These are phyloP conservation scores for Zaprionus africanus DNA, from an alignment of 1,140 invertebrate genomes.

Conservation along the genomic window DNA sequence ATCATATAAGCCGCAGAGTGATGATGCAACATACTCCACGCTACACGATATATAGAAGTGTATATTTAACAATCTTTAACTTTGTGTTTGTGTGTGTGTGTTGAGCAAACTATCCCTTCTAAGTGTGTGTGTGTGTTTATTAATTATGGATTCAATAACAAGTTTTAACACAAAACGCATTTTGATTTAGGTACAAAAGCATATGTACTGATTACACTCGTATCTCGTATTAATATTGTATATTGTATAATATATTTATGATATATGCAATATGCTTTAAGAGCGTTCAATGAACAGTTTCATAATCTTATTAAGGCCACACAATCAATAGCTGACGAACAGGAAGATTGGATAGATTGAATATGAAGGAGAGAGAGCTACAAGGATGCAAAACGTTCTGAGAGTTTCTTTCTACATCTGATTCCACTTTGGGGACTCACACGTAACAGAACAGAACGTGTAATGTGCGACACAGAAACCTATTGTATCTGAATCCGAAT, in stretches of 20 bases:
- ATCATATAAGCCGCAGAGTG: slow-evolving; percentile 10
- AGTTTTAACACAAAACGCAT: slow-evolving; percentile 68
- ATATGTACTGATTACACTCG: slow-evolving; percentile 47
- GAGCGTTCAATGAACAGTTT: slow-evolving; percentile 57
- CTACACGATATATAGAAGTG: slow-evolving; percentile 20
- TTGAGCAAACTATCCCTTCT: slow-evolving; percentile 47
- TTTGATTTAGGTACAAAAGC: slow-evolving; percentile 81
- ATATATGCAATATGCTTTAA: slow-evolving; percentile 49
- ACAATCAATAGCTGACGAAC: slow-evolving; percentile 75
- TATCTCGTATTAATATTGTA: slow-evolving; percentile 40
- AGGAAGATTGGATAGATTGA: slow-evolving; percentile 16
- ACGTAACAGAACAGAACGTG: slow-evolving; percentile 11
- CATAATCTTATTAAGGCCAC: slow-evolving; percentile 82
- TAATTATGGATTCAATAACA: slow-evolving; percentile 49
- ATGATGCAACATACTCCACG: slow-evolving; percentile 4
- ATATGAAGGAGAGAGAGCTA: slow-evolving; percentile 39
- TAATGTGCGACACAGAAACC: slow-evolving; percentile 30
- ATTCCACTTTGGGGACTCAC: slow-evolving; percentile 22
- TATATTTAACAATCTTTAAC: slow-evolving; percentile 54
- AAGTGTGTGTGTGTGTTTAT: slow-evolving; percentile 40
- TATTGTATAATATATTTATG: slow-evolving; percentile 44
- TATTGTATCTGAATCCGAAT: slow-evolving; percentile 28
- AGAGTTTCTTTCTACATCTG: slow-evolving; percentile 7
- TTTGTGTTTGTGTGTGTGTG: slow-evolving; percentile 38
- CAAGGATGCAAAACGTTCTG: slow-evolving; percentile 20